Evolutionary conservation across 1,140 invertebrate genomes (phyloP), one percentile per base, ranked within the genome.

Genomic region (Dreissena polymorpha): DNA sequence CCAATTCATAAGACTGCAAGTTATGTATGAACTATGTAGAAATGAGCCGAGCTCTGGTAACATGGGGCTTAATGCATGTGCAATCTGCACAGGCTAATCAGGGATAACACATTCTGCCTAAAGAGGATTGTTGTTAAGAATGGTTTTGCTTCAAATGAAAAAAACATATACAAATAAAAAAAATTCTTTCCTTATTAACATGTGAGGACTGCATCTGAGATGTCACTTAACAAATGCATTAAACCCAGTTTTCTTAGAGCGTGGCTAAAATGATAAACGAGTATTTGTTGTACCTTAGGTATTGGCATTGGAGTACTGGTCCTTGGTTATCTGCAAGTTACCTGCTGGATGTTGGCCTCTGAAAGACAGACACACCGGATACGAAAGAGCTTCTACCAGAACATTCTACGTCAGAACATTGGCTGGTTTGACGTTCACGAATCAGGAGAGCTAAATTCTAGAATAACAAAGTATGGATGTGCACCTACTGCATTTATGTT

Each of bases 401-500:
- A 96, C 10, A 95, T 97, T 0, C 92, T 99, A 7, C 94, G 96
- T 18, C 97, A 98, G 93, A 97, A 98, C 88, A 97, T 98, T 89
- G 94, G 95, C 49, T 99, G 97, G 97, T 98, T 97, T 92, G 97
- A 98, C 90, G 95, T 95, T 0, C 95, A 97, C 87, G 96, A 96
- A 50, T 95, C 96, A 18, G 96, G 97, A 87, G 97, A 97, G 90
- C 97, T 99, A 87, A 97, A 97, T 75, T 96, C 96, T 65, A 95
- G 96, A 93, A 95, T 98, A 84, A 95, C 97, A 18, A 97, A 98
- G 97, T 98, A 94, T 95, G 96, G 95, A 16, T 18, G 8, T 39
- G 39, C 39, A 39, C 39, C 8, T 5, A 5, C 39, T 39, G 39
- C 39, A 39, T 39, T 39, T 39, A 39, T 39, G 8, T 39, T 39